Evolutionary conservation across 2,113 vertebrate genomes (phyloP), one percentile per base, ranked within the genome.

Genomic region (Tiliqua scincoides): DNA sequence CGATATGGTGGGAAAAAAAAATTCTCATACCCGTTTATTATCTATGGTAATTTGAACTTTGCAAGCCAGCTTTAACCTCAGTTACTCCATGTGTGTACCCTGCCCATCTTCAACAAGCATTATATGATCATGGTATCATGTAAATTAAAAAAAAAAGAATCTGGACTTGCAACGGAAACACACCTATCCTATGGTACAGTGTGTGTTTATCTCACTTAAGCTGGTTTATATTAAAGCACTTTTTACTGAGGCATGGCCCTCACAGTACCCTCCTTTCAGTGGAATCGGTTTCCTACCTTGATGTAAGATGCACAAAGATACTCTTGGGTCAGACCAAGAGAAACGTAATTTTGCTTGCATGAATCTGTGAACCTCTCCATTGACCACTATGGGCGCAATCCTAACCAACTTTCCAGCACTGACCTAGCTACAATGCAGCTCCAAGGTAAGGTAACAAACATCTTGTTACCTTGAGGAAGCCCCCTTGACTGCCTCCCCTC

Each of bases 21-120:
- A 2, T 91, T 81, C 32, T 89, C 35, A 81, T 91, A 30, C 83
- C 76, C 80, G 86, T 82, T 87, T 91, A 85, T 81, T 72, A 75
- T 75, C 8, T 0, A 52, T 35, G 2, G 81, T 77, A 87, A 87
- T 40, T 74, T 0, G 10, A 14, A 62, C 21, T 65, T 68, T 2
- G 3, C 25, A 78, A 76, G 83, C 71, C 43, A 85, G 54, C 88
- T 86, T 80, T 61, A 80, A 73, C 37, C 83, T 83, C 85, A 65
- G 15, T 6, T 85, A 43, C 25, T 54, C 30, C 9, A 82, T 20
- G 52, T 1, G 3, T 77, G 10, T 1, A 0, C 0, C 61, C 61
- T 18, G 35, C n/a, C 14, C 59, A 78, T 57, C 57, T 54, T 20
- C 32, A 75, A 67, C 67, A 68, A 82, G 54, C 52, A 14, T 43